Evolutionary conservation across 2,797 vertebrate species (phyloP).

Genomic region (Tiaroga cobitis): DNA sequence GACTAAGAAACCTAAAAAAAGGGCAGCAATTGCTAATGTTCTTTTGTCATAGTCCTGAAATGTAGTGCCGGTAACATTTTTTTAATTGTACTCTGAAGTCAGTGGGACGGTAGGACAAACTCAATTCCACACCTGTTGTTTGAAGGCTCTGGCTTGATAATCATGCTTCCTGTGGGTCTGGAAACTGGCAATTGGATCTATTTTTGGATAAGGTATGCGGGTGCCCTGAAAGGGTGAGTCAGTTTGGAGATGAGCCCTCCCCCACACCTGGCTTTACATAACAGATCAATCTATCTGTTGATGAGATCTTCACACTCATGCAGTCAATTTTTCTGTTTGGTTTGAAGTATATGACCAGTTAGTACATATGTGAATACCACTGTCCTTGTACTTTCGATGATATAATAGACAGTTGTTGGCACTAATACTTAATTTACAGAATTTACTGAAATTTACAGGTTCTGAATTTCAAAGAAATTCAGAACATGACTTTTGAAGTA

Average conservation of each 20-base stretch:
- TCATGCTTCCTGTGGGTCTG: conserved; percentile 33
- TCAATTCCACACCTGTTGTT: conserved; percentile 50
- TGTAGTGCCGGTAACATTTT: background rate
- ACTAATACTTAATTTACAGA: no score
- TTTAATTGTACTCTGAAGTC: conserved; percentile 1
- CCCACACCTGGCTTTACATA: conserved; percentile 51
- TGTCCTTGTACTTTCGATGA: background rate
- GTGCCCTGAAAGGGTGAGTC: conserved; percentile 61
- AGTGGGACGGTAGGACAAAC: conserved; percentile 17
- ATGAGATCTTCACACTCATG: conserved; percentile 25
- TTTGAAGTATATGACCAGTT: background rate
- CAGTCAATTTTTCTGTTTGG: conserved; percentile 3
- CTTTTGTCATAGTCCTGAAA: conserved; percentile 15
- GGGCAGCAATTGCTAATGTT: conserved; percentile 10
- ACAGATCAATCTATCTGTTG: conserved; percentile 38
- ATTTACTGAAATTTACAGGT: no score
- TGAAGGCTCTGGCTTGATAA: conserved; percentile 35
- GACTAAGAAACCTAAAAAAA: conserved; percentile 31
- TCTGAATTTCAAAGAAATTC: no score
- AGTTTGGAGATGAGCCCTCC: conserved; percentile 40
- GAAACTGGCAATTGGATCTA: conserved; percentile 49
- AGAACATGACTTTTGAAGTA: no score
- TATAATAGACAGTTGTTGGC: background rate
- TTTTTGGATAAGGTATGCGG: conserved; percentile 66
- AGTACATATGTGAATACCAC: background rate